Percentiles rank a stretch among this genome's conserved stretches.
Conservation (phyloP, 2,888 invertebrate species). For the Invenusta paracnida region DNA sequence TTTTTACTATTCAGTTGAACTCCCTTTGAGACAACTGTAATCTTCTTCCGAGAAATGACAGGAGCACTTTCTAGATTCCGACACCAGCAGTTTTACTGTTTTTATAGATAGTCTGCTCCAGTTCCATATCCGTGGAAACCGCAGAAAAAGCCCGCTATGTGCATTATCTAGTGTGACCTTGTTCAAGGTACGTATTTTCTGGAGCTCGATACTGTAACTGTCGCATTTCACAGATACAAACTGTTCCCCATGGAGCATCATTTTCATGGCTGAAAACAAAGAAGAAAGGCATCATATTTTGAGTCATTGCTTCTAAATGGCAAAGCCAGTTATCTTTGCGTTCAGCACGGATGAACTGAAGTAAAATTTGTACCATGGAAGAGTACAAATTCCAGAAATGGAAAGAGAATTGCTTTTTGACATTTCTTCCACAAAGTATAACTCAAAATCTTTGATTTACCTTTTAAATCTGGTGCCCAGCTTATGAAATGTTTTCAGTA, state of each 20-base stretch:
- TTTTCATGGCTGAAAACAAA: background rate
- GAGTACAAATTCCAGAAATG: background rate
- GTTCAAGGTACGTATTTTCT: background rate
- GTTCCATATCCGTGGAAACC: constrained; percentile 42
- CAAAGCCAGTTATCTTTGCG: background rate
- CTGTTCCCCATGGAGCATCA: background rate
- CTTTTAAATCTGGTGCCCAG: background rate
- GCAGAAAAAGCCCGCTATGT: constrained; percentile 33
- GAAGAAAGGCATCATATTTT: too few species aligned
- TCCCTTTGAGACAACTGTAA: background rate
- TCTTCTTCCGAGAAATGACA: background rate
- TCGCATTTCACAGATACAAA: background rate
- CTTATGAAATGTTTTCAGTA: constrained; percentile 21
- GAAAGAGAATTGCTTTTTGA: background rate
- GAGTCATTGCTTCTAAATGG: background rate
- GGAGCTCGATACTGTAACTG: background rate
- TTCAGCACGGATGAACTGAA: background rate
- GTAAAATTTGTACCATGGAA: background rate
- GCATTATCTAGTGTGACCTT: background rate
- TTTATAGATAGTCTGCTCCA: constrained; percentile 44
- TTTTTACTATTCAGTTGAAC: background rate
- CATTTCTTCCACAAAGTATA: background rate
- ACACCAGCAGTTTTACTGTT: constrained; percentile 43
- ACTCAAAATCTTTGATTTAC: background rate
- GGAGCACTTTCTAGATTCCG: background rate